Conservation (phyloP, 2,888 invertebrate species). For the Andrena minutula region DNA sequence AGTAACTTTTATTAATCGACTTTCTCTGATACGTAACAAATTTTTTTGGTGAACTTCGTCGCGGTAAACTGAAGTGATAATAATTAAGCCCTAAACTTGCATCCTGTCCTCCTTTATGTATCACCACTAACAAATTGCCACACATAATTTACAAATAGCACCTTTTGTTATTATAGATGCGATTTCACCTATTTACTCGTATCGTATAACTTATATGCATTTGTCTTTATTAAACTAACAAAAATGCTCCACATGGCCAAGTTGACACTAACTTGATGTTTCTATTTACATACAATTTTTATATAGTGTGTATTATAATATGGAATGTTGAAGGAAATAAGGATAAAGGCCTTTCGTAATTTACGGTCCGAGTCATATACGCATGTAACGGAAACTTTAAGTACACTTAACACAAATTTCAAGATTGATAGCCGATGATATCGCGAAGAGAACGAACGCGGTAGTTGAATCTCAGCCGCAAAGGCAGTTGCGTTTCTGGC, state of each 20-base stretch:
- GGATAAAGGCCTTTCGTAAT: not conserved
- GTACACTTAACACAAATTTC: not conserved
- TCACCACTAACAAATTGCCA: conserved; percentile 79
- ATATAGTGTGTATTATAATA: conserved; percentile 25
- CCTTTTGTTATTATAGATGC: conserved; percentile 75
- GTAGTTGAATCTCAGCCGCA: not conserved
- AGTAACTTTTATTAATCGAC: conserved; percentile 9
- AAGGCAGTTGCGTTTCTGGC: not conserved
- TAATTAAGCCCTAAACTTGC: conserved; percentile 69
- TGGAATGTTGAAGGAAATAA: conserved; percentile 6
- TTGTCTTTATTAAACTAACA: conserved; percentile 82
- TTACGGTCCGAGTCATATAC: not conserved
- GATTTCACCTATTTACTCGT: conserved; percentile 81
- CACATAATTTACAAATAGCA: conserved; percentile 70
- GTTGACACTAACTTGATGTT: conserved; percentile 83
- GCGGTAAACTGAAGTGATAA: conserved; percentile 13
- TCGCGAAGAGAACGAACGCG: not conserved
- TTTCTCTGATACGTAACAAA: conserved; percentile 14
- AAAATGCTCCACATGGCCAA: conserved; percentile 85
- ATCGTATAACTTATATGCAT: conserved; percentile 77
- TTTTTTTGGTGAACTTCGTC: conserved; percentile 27
- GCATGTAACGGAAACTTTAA: not conserved
- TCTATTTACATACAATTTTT: conserved; percentile 51
- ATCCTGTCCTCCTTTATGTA: conserved; percentile 77
- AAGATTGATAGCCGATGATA: conserved; percentile 2